Evolutionary conservation across 2,888 invertebrate genomes (phyloP), one percentile per base, ranked within the genome.

Genomic region (Drosophila nigricruria): DNA sequence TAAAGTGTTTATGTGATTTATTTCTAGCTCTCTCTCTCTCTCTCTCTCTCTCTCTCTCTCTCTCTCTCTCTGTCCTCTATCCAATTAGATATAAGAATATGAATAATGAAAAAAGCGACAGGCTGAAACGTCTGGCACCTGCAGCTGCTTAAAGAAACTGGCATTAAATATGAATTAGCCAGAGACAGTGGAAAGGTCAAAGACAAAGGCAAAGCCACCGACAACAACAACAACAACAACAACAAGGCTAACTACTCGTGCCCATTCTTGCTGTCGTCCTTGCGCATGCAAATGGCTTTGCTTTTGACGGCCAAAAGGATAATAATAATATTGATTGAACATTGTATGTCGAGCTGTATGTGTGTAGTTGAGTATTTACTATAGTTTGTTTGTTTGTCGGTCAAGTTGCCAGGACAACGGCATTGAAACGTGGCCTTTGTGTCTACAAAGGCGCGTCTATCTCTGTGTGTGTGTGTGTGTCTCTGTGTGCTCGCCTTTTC

Each of bases 81-180:
- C 62, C 70, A 77, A 79, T 77, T 77, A 77, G 75, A 50, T 66
- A 75, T 86, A 66, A 82, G n/a, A 75, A 83, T 81, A 86, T 83
- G 73, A 81, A 83, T 81, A 83, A 66, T 25, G 66, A 25, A 79
- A 53, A 27, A 36, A 18, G 25, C 60, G 87, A 58, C 61, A 64
- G 53, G 66, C 67, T 83, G 81, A 78, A 70, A 60, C 64, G 79
- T 81, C 75, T 87, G 82, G 57, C 84, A 87, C 73, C 83, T 49
- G 69, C 73, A 72, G 66, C 69, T 62, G 66, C 59, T 61, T 32
- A 54, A 34, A 38, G n/a, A 54, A 63, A 61, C 60, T 60, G 45
- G 62, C 86, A 84, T 88, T 88, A 84, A 88, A 88, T 88, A 84
- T 88, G 77, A 88, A 84, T 85, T 88, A 85, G 61, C 58, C 42